Evolutionary conservation across 2,888 invertebrate species (phyloP).

Genomic region (Ennomos erosarius): DNA sequence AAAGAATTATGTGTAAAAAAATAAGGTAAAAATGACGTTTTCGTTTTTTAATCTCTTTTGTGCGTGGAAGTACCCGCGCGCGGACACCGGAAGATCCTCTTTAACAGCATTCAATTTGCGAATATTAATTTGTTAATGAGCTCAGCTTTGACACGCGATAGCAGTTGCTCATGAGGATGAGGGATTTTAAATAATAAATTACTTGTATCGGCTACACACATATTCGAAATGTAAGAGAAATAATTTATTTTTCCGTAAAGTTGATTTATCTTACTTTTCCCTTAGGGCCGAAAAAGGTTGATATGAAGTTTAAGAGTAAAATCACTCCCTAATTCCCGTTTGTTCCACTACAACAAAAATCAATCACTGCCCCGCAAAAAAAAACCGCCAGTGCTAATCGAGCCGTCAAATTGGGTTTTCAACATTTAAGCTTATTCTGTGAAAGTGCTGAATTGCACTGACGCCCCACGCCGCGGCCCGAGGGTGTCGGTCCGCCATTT

Average conservation of each 20-base stretch:
- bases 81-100: slow-evolving; percentile 21
- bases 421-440: slow-evolving; percentile 75
- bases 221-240: too few relatives aligned
- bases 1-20: too few relatives aligned
- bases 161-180: background rate
- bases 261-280: background rate
- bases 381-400: slow-evolving; percentile 68
- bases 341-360: slow-evolving; percentile 44
- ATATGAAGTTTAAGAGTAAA: slow-evolving; percentile 22
- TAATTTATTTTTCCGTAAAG: background rate
- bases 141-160: slow-evolving; percentile 26
- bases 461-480: slow-evolving; percentile 56
- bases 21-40: background rate
- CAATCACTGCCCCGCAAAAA: slow-evolving; percentile 56
- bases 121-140: slow-evolving; percentile 50
- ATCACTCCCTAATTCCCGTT: slow-evolving; percentile 37
- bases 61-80: slow-evolving; percentile 38
- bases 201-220: too few relatives aligned
- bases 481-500: slow-evolving; percentile 66
- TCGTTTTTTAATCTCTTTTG: slow-evolving; percentile 17
- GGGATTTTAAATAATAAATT: too few relatives aligned
- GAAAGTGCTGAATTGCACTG: slow-evolving; percentile 77
- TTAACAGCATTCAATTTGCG: slow-evolving; percentile 39
- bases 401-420: slow-evolving; percentile 83
- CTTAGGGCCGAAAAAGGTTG: too few relatives aligned